phyloP scores from a whole-genome alignment of 2,797 vertebrate genomes.

The Scyliorhinus canicula region DNA sequence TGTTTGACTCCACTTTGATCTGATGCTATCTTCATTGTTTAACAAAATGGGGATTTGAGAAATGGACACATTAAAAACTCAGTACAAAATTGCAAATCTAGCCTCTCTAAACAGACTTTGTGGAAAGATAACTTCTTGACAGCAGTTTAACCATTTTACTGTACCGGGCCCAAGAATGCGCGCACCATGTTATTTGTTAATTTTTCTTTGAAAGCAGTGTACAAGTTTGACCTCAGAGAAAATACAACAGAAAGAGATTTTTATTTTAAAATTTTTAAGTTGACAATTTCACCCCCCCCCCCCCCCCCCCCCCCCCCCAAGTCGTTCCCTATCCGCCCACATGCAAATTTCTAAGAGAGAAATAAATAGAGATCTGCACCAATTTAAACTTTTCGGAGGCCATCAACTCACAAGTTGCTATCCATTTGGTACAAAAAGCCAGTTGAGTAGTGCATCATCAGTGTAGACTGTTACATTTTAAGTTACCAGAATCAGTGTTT shows the following conservation, averaged over 20 bases:
- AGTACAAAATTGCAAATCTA: too few relatives aligned
- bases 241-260: too few relatives aligned
- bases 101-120: neutral
- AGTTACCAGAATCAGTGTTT: neutral
- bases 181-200: neutral
- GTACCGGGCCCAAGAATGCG: neutral
- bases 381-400: too few relatives aligned
- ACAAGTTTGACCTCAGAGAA: neutral
- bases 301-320: too few relatives aligned
- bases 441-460: neutral
- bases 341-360: neutral
- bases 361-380: neutral
- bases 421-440: neutral
- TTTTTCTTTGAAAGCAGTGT: neutral
- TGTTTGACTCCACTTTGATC: neutral
- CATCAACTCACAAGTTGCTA: too few relatives aligned
- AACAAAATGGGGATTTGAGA: neutral
- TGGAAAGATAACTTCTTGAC: too few relatives aligned
- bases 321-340: neutral
- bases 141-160: too few relatives aligned
- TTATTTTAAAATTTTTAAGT: too few relatives aligned
- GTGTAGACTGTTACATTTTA: neutral
- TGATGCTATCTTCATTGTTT: neutral
- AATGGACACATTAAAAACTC: neutral
- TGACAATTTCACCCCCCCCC: too few relatives aligned